These are phyloP conservation scores for Cotesia typhae DNA, from an alignment of 1,140 invertebrate genomes.

Conservation along the genomic window DNA sequence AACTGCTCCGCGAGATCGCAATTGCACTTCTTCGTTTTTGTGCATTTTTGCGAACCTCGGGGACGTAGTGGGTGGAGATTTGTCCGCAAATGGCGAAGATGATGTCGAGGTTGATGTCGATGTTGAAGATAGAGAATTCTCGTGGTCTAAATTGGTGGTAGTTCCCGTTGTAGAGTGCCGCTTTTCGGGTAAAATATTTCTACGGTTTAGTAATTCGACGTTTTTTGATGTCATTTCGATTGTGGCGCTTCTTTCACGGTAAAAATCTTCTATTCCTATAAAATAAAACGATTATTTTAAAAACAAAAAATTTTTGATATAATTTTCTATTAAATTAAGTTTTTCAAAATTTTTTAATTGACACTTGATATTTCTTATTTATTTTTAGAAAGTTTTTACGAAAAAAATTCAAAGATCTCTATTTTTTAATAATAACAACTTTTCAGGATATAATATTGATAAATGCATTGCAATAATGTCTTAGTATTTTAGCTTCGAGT, in stretches of 20 bases:
- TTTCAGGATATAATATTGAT: too few relatives aligned
- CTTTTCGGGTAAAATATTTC: constrained; percentile 52
- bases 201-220: constrained; percentile 59
- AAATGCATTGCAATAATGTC: too few relatives aligned
- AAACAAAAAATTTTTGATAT: too few relatives aligned
- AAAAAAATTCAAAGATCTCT: too few relatives aligned
- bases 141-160: constrained; percentile 8
- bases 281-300: constrained; percentile 8
- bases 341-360: too few relatives aligned
- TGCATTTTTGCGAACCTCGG: constrained; percentile 46
- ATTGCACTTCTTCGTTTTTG: constrained; percentile 33
- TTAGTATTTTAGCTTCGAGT: too few relatives aligned
- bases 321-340: too few relatives aligned
- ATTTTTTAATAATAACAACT: too few relatives aligned
- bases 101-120: constrained; percentile 7
- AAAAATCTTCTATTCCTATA: constrained; percentile 48
- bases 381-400: too few relatives aligned
- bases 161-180: constrained; percentile 36
- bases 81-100: not conserved
- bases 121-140: not conserved
- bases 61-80: constrained; percentile 36
- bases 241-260: constrained; percentile 57
- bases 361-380: too few relatives aligned
- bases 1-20: constrained; percentile 43
- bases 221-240: constrained; percentile 65